Base-by-base conservation (phyloP, 2,888 invertebrate genomes). In the Apotomis turbidana region DNA sequence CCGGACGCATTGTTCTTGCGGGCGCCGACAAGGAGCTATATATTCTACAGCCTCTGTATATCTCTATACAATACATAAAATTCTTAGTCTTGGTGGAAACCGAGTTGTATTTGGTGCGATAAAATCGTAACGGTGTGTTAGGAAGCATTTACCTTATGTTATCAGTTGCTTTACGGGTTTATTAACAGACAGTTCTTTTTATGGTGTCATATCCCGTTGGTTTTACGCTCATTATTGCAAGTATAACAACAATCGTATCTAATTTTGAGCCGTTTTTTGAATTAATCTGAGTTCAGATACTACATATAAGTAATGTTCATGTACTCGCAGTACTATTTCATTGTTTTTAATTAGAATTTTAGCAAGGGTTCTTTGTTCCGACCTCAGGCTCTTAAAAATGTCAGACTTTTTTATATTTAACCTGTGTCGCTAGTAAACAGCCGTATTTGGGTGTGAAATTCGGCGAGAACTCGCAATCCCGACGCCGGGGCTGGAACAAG, bases 1-100 rank as follows among this genome's bases (percentile, higher is more conserved):
- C 67, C 61, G 67, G 70, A 66, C 78, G 76, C 80, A 82, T 82
- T 82, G 82, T 82, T 81, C 77, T 76, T 76, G 75, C 76, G 80
- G 27, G 80, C 81, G 81, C 77, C 80, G 71, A 66, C 68, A 49
- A 46, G 59, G 73, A 67, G 70, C 44, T 36, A 49, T 70, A 57
- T 70, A 73, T 66, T 66, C 12, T 13, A 10, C 15, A 54, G 27
- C 5, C 41, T 59, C 0, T 13, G n/a, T 44, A n/a, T 60, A 60
- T 36, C 15, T 46, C 61, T 44, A 27, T 61, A 61, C 3, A 49
- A 61, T 46, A 49, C 27, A 62, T 51, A 62, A 62, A 51, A 49
- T 49, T 27, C 61, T 60, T 10, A 46, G 8, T 15, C 61, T 27
- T 49, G n/a, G 61, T 36, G 49, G 61, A 12, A 15, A 10, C 36